Percentiles rank a stretch among this genome's conserved stretches.
Conservation (phyloP, 2,888 invertebrate species). For the Amiota mariae region DNA sequence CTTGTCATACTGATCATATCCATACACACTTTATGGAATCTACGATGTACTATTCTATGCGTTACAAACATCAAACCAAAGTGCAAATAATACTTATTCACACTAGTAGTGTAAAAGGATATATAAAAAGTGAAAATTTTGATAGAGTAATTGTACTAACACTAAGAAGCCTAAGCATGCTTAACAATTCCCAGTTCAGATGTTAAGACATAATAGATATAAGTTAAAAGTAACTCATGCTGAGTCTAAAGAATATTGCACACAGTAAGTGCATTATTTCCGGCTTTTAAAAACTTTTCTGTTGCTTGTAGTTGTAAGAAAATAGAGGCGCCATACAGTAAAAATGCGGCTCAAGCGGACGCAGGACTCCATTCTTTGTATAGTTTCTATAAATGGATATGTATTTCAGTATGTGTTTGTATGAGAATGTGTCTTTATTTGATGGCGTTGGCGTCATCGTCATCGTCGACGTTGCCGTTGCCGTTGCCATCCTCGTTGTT, state of each 20-base stretch:
- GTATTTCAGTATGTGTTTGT: neutral
- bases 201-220: too few relatives aligned
- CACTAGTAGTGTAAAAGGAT: neutral
- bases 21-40: too few relatives aligned
- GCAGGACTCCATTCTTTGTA: neutral
- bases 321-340: too few relatives aligned
- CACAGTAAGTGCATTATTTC: constrained; percentile 64
- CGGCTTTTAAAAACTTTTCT: constrained; percentile 61
- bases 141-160: too few relatives aligned
- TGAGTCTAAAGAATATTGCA: neutral
- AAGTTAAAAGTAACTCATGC: too few relatives aligned
- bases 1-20: too few relatives aligned
- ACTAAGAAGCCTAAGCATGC: too few relatives aligned
- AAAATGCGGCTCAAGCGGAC: constrained; percentile 1
- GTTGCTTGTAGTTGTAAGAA: constrained; percentile 36
- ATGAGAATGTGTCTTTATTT: neutral
- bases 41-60: too few relatives aligned
- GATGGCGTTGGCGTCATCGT: neutral
- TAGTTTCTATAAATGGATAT: neutral
- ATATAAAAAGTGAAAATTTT: constrained; percentile 26
- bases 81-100: too few relatives aligned
- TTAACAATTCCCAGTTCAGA: too few relatives aligned
- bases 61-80: too few relatives aligned
- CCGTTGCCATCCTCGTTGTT: neutral
- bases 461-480: neutral